A percentile compares a stretch with the other conserved stretches of the same genome.
Evolutionary conservation across 2,113 vertebrate genomes (phyloP).

Genomic region (Thymallus thymallus): DNA sequence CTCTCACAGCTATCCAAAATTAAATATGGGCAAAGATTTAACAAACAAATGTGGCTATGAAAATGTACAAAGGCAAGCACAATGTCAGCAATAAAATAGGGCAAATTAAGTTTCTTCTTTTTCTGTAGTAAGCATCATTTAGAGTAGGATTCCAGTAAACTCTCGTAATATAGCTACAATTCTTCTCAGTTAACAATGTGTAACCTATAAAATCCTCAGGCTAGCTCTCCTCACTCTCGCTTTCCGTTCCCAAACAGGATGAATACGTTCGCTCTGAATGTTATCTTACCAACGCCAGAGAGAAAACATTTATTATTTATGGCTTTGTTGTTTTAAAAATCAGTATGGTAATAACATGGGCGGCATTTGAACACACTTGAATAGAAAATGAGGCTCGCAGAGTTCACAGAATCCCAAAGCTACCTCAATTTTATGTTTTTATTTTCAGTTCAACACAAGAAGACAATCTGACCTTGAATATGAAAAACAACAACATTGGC

Average conservation of each 20-base stretch:
- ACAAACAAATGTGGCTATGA: not conserved
- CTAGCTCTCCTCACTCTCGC: constrained; percentile 5
- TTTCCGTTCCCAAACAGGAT: constrained; percentile 20
- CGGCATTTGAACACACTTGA: no score
- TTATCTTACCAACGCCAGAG: constrained; percentile 11
- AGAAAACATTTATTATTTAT: not conserved
- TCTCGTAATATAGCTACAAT: not conserved
- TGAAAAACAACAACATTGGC: not conserved
- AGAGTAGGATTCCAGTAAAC: constrained; percentile 1
- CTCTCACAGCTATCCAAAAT: not conserved
- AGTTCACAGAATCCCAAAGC: no score
- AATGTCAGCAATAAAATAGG: not conserved
- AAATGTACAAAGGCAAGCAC: not conserved
- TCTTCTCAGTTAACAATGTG: constrained; percentile 11
- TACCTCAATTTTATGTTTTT: no score
- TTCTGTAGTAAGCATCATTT: not conserved
- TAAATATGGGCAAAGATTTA: not conserved
- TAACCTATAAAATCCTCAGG: constrained; percentile 16
- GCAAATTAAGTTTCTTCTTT: not conserved
- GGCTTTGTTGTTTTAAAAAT: constrained; percentile 5
- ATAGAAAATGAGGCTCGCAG: no score
- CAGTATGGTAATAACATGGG: not conserved
- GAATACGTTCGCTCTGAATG: constrained; percentile 15
- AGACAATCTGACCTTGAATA: not conserved
- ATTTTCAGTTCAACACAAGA: not conserved